Base-by-base conservation (phyloP, 2,888 invertebrate species). In the Protophormia terraenovae region DNA sequence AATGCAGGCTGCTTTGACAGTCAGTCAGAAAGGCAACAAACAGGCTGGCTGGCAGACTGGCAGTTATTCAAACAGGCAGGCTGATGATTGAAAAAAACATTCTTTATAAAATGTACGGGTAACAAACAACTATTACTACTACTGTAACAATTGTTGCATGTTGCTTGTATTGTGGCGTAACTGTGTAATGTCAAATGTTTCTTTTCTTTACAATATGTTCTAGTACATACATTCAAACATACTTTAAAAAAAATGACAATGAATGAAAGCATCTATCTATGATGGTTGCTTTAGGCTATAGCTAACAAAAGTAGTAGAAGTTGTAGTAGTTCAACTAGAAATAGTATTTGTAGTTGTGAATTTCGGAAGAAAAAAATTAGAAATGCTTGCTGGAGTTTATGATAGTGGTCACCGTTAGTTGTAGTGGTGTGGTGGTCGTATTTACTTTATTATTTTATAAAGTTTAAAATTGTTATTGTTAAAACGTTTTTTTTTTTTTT, bases 1-100 rank as follows among this genome's bases (percentile, higher is more conserved):
- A 83, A 83, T 79, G 83, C 78, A 69, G 78, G 83, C 83, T 35
- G 27, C 50, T 69, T 27, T 50, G 38, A 55, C 66, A 67, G 66
- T 60, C 47, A 69, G 58, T 47, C 47, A 35, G 67, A 35, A 16
- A 58, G 47, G 47, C 78, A 58, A 5, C 22, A 67, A 58, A 67
- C 60, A 35, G 69, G 67, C 47, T 47, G 27, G 29, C 67, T 6
- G 50, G 27, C 16, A 19, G 35, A 5, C 53, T 32, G 35, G 7
- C 6, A 19, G 8, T 38, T 2, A n/a, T n/a, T n/a, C n/a, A n/a
- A n/a, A n/a, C n/a, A n/a, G 38, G n/a, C n/a, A 14, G 19, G 50
- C 50, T 58, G 64, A 66, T 84, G 71, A 76, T 79, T 73, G 83
- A 35, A 67, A 75, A 78, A 62, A 62, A n/a, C 55, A 73, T 75